Evolutionary conservation across 2,888 invertebrate species (phyloP), one percentile per base, ranked within the genome.

Genomic region (Leptura quadrifasciata): DNA sequence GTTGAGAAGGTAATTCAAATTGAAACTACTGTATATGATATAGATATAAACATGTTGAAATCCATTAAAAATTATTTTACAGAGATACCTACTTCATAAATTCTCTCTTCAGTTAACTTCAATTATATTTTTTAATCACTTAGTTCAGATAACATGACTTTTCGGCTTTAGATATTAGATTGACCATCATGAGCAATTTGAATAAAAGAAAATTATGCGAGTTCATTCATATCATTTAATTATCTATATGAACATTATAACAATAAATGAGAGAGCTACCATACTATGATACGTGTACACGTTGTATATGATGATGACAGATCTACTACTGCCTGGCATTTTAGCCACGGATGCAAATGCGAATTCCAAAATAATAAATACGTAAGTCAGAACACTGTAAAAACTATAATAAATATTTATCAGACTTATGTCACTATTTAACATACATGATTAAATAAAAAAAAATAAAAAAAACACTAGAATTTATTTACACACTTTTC

Each of bases 211-310:
- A 75, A 35, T 58, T 68, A 67, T 69, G 60, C 31, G 24, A 67
- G 24, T 72, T 74, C 54, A 76, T 76, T 80, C 73, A 80, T 78
- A 78, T 87, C 83, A 84, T 88, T 88, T 89, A 88, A 88, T 88
- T 88, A 88, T 87, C 88, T 89, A 88, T 88, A 88, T 88, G 88
- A 89, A 89, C 88, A 88, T 88, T 88, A 86, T 89, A 89, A 89
- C 88, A 89, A 88, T 88, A 88, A 89, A 88, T 88, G 88, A 89
- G 89, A 88, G 89, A 88, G 89, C 89, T 89, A 88, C 87, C 88
- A 88, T 88, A 85, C 87, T 88, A 87, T 85, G 86, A 86, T 88
- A 87, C 86, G 87, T 88, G 86, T 88, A 88, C 87, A 88, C 86
- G 86, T 86, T 86, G 86, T 84, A 85, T 84, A 84, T 83, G 82